Percentiles rank a stretch among this genome's conserved stretches.
phyloP scores from a whole-genome alignment of 2,113 vertebrate genomes.

The Atrichornis clamosus region DNA sequence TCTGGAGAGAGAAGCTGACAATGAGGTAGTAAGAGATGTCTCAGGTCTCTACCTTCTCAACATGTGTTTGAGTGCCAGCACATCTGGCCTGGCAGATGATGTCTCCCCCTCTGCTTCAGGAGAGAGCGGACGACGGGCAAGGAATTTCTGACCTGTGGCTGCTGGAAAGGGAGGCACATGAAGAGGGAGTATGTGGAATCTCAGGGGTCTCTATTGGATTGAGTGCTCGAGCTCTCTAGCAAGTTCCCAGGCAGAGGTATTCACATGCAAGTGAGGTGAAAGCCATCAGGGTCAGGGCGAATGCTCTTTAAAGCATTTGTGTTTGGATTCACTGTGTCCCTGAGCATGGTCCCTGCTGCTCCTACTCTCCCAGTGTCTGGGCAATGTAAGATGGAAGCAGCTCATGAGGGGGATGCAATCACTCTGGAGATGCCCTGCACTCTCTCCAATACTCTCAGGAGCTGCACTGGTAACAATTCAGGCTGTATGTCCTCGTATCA shows the following conservation, averaged over 20 bases:
- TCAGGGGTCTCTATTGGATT: background rate
- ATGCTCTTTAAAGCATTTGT: background rate
- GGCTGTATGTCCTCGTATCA: background rate
- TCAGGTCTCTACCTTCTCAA: background rate
- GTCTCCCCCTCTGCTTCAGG: background rate
- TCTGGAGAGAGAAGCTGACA: background rate
- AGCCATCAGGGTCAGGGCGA: background rate
- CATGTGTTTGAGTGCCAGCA: background rate
- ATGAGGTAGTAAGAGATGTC: background rate
- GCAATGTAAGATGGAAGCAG: accelerated
- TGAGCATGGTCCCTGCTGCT: background rate
- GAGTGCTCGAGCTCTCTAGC: background rate
- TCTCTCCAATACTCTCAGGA: background rate
- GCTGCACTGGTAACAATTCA: too few relatives aligned
- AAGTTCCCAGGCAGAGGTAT: background rate
- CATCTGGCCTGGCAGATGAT: background rate
- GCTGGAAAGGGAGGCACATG: background rate
- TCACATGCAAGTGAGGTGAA: background rate
- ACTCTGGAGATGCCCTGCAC: background rate
- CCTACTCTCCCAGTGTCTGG: background rate
- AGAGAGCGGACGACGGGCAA: background rate
- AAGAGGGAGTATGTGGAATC: background rate
- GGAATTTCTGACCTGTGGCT: background rate
- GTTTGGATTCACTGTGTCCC: background rate
- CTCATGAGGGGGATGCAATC: background rate